Evolutionary conservation across 1,140 invertebrate genomes (phyloP).

Genomic region (Nasonia longicornis): DNA sequence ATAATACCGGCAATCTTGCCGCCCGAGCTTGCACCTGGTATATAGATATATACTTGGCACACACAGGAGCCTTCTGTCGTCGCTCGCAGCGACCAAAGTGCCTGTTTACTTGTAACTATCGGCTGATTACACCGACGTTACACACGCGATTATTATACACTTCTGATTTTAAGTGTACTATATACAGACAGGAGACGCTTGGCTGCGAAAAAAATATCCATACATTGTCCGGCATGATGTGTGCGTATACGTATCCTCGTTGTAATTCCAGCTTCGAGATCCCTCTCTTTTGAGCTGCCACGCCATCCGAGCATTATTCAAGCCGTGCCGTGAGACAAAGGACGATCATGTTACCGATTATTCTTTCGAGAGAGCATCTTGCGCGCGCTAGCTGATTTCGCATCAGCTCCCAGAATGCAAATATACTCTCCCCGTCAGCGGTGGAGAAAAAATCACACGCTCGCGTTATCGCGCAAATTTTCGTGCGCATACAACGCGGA

Average conservation of each 20-base stretch:
- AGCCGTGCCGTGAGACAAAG: slow-evolving; percentile 36
- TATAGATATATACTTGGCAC: background rate
- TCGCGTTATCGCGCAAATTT: background rate
- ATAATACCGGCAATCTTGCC: slow-evolving; percentile 41
- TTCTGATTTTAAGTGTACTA: background rate
- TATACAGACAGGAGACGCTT: background rate
- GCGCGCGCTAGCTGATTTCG: slow-evolving; percentile 22
- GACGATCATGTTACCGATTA: slow-evolving; percentile 43
- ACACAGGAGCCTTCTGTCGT: slow-evolving; percentile 23
- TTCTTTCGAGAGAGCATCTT: slow-evolving; percentile 36
- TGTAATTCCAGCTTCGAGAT: slow-evolving; percentile 34
- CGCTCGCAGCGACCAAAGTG: slow-evolving; percentile 17
- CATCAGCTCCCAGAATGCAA: slow-evolving; percentile 31
- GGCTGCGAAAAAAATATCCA: background rate
- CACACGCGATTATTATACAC: background rate
- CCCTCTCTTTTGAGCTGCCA: slow-evolving; percentile 40
- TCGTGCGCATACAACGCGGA: background rate
- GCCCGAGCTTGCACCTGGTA: slow-evolving; percentile 37
- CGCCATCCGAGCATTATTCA: slow-evolving; percentile 43
- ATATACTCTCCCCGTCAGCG: background rate
- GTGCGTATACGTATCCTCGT: background rate
- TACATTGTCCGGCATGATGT: slow-evolving; percentile 1
- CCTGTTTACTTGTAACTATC: slow-evolving; percentile 23
- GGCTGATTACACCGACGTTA: slow-evolving; percentile 31
- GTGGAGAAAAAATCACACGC: background rate